Percentiles rank a stretch among this genome's conserved stretches.
These are phyloP conservation scores for Anorthoa munda DNA, from an alignment of 2,888 invertebrate genomes.

Conservation along the genomic window DNA sequence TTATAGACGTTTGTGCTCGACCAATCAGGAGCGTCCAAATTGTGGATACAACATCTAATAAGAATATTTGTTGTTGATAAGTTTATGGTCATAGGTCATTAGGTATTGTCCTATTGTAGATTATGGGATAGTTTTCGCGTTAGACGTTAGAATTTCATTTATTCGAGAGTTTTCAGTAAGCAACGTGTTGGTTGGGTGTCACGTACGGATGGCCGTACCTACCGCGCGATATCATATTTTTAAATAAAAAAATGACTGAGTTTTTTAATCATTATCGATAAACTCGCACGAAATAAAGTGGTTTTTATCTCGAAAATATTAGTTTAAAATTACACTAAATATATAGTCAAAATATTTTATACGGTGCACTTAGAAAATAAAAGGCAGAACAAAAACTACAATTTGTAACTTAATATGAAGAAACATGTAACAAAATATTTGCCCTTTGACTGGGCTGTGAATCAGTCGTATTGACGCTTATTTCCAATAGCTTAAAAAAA, in stretches of 20 bases:
- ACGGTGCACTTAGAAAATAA: too few relatives aligned
- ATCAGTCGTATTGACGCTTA: not conserved
- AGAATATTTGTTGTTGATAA: constrained; percentile 64
- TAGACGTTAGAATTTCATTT: constrained; percentile 6
- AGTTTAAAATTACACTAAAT: too few relatives aligned
- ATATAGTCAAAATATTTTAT: too few relatives aligned
- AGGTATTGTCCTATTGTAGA: constrained; percentile 46
- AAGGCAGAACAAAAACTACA: too few relatives aligned
- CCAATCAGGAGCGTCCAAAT: constrained; percentile 60
- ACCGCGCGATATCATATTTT: not conserved
- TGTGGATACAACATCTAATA: constrained; percentile 62
- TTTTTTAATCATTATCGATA: not conserved
- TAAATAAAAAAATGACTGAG: not conserved
- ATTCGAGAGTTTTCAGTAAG: not conserved
- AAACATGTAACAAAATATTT: too few relatives aligned
- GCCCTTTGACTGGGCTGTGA: too few relatives aligned
- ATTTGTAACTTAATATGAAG: too few relatives aligned
- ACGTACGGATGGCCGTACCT: not conserved
- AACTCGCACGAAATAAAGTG: not conserved
- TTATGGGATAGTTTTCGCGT: constrained; percentile 46
- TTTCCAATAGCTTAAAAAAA: not conserved
- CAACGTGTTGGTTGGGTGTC: not conserved
- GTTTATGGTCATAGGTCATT: constrained; percentile 59
- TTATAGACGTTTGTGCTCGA: constrained; percentile 76
- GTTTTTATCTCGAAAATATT: not conserved